Evolutionary conservation across 2,797 vertebrate genomes (phyloP).

Genomic region (Botia kubotai): DNA sequence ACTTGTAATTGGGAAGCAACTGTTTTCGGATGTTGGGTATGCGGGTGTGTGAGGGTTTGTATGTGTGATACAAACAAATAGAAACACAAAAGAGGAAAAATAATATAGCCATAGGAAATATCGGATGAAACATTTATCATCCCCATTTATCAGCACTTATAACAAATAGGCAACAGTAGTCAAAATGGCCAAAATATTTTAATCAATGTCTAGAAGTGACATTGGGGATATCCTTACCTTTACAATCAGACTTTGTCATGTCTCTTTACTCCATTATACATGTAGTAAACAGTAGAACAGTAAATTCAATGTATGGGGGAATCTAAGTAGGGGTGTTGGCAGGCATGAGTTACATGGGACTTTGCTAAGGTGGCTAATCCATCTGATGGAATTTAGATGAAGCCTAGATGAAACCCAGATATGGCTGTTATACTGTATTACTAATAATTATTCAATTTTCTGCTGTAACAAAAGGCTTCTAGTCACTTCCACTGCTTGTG

Average conservation of each 20-base stretch:
- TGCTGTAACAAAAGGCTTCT: neutral
- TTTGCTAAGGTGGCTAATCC: no score
- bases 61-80: constrained; percentile 13
- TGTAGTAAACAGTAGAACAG: no score
- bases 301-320: no score
- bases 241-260: neutral
- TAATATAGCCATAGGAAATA: constrained; percentile 6
- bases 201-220: neutral
- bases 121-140: neutral
- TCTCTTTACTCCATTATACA: no score
- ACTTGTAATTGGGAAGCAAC: constrained; percentile 30
- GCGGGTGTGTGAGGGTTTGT: constrained; percentile 2
- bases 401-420: neutral
- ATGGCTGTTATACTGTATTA: neutral
- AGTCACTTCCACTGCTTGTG: no score
- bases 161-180: neutral
- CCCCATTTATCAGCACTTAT: neutral
- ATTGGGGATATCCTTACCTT: neutral
- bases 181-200: neutral
- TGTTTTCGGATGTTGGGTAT: constrained; percentile 10
- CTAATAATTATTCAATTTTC: neutral
- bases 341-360: no score
- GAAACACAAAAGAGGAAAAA: neutral
- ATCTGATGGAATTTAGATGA: neutral
- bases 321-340: no score